Evolutionary conservation across 2,113 vertebrate genomes (phyloP).

Genomic region (Merops nubicus): DNA sequence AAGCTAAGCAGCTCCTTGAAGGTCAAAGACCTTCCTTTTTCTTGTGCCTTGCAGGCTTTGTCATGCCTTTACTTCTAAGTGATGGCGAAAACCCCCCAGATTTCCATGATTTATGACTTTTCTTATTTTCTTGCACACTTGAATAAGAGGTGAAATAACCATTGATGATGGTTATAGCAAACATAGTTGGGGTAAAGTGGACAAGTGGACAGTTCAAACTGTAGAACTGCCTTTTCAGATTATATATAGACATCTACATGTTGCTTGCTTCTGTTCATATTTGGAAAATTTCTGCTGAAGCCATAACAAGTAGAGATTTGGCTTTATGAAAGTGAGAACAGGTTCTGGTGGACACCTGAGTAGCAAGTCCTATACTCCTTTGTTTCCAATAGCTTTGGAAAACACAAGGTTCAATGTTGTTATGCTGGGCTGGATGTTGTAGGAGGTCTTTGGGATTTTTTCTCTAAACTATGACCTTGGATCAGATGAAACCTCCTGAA

Average conservation of each 20-base stretch:
- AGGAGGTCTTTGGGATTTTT: too few relatives aligned
- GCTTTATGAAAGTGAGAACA: not conserved
- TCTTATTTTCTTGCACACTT: not conserved
- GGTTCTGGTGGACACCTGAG: not conserved
- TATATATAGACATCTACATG: not conserved
- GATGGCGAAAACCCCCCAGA: accelerated
- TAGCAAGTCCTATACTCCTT: not conserved
- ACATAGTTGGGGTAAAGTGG: not conserved
- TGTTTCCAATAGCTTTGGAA: not conserved
- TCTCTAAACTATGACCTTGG: too few relatives aligned
- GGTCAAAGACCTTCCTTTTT: not conserved
- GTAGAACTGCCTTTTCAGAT: not conserved
- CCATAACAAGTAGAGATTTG: not conserved
- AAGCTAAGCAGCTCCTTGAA: not conserved
- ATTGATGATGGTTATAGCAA: not conserved
- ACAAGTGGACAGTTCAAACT: not conserved
- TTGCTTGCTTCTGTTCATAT: too few relatives aligned
- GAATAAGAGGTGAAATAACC: not conserved
- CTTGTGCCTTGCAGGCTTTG: not conserved
- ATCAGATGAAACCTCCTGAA: not conserved
- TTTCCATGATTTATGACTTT: not conserved
- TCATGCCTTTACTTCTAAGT: not conserved
- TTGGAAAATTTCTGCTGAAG: not conserved
- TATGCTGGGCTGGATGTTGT: not conserved
- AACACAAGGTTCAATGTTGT: too few relatives aligned